Evolutionary conservation across 2,113 vertebrate species (phyloP).

Genomic region (Balaeniceps rex): DNA sequence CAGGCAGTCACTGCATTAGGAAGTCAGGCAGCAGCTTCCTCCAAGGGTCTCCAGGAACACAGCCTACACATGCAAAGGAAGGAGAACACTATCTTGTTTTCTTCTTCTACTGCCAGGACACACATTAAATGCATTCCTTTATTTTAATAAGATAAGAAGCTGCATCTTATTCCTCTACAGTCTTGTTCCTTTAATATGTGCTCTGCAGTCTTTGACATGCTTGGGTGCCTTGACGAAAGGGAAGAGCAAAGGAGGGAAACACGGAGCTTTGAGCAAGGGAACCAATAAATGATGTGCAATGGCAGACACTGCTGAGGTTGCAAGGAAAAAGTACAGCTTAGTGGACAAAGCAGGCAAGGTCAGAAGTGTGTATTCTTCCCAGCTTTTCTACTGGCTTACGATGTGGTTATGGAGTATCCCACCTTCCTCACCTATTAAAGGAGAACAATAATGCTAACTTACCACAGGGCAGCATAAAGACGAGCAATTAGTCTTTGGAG

Average conservation of each 20-base stretch:
- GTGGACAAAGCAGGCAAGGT: background rate
- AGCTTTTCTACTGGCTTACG: background rate
- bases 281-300: background rate
- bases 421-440: background rate
- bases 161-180: background rate
- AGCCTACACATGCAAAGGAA: background rate
- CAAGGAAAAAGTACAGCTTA: background rate
- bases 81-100: background rate
- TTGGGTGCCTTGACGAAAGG: background rate
- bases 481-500: background rate
- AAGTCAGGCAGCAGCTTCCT: background rate
- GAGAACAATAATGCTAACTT: background rate
- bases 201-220: background rate
- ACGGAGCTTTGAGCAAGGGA: background rate
- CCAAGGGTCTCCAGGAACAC: background rate
- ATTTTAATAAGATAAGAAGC: background rate
- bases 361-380: background rate
- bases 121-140: background rate
- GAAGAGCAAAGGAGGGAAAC: background rate
- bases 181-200: background rate
- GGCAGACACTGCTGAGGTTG: background rate
- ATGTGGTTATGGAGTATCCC: background rate
- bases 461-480: background rate
- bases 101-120: background rate
- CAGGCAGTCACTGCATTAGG: accelerated